phyloP scores from a whole-genome alignment of 2,888 invertebrate species.

The Timema podura region DNA sequence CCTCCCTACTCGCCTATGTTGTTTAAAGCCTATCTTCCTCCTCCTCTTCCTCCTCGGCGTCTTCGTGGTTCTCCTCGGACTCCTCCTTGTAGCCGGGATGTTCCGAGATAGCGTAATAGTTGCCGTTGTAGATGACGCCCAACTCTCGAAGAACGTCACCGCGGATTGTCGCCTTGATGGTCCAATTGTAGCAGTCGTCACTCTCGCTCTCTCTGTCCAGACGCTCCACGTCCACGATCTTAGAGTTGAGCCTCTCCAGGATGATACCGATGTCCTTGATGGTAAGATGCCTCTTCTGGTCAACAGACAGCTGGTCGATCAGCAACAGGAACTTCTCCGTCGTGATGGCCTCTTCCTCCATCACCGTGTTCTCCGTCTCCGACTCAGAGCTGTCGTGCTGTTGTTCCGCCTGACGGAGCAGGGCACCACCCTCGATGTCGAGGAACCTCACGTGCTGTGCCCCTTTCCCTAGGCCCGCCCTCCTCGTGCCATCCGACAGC shows the following conservation, averaged over 20 bases:
- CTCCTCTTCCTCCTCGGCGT: constrained; percentile 70
- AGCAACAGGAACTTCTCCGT: constrained; percentile 89
- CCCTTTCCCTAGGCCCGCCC: constrained; percentile 37
- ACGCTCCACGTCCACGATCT: constrained; percentile 89
- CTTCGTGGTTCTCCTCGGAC: constrained; percentile 79
- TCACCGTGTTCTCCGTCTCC: constrained; percentile 88
- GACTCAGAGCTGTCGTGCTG: constrained; percentile 69
- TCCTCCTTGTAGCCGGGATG: constrained; percentile 92
- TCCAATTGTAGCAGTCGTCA: constrained; percentile 94
- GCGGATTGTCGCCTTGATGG: constrained; percentile 90
- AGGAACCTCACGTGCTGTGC: constrained; percentile 66
- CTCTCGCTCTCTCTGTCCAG: constrained; percentile 88
- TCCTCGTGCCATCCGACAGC: constrained; percentile 38
- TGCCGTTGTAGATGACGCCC: constrained; percentile 91
- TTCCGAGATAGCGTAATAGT: constrained; percentile 92
- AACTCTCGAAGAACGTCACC: constrained; percentile 87
- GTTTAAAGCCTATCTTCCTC: constrained; percentile 58
- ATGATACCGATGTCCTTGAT: constrained; percentile 95
- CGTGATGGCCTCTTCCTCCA: constrained; percentile 85
- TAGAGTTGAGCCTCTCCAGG: constrained; percentile 84
- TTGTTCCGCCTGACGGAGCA: constrained; percentile 42
- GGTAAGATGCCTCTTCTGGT: constrained; percentile 86
- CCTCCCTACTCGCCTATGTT: constrained; percentile 34
- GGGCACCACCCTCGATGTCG: constrained; percentile 60
- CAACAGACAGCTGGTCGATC: constrained; percentile 88